Percentiles rank a stretch among this genome's conserved stretches.
These are phyloP conservation scores for Corythaixoides concolor DNA, from an alignment of 2,113 vertebrate genomes.

Conservation along the genomic window DNA sequence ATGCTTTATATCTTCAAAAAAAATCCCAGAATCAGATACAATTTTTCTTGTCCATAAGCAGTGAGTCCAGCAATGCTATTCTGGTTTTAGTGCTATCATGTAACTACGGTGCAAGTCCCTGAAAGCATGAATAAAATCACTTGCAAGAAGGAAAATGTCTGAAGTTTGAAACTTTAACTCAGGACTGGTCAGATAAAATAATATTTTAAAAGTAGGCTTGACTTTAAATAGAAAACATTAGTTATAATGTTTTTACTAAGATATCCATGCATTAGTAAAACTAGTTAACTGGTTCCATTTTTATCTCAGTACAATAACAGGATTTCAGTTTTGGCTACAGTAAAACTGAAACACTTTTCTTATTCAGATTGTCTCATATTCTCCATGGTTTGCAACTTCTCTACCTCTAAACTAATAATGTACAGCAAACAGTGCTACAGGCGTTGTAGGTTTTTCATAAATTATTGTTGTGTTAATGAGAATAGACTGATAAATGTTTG, in stretches of 20 bases:
- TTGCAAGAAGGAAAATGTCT: neutral
- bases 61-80: neutral
- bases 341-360: neutral
- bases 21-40: neutral
- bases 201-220: neutral
- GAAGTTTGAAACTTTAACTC: neutral
- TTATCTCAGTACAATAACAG: neutral
- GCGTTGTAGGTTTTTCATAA: constrained; percentile 62
- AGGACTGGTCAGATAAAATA: neutral
- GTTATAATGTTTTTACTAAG: neutral
- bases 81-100: neutral
- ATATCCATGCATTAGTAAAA: neutral
- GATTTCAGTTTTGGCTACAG: neutral
- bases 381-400: constrained; percentile 32
- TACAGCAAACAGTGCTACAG: constrained; percentile 42
- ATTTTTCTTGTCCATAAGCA: neutral
- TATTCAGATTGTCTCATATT: neutral
- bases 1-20: neutral
- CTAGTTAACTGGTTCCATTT: neutral
- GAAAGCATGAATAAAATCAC: neutral
- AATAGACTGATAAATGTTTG: constrained; percentile 69
- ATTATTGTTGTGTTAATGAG: constrained; percentile 70
- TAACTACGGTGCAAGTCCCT: neutral
- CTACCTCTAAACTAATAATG: constrained; percentile 43
- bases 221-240: neutral